Base-by-base conservation (phyloP, 1,140 invertebrate genomes). In the Heliothis virescens region DNA sequence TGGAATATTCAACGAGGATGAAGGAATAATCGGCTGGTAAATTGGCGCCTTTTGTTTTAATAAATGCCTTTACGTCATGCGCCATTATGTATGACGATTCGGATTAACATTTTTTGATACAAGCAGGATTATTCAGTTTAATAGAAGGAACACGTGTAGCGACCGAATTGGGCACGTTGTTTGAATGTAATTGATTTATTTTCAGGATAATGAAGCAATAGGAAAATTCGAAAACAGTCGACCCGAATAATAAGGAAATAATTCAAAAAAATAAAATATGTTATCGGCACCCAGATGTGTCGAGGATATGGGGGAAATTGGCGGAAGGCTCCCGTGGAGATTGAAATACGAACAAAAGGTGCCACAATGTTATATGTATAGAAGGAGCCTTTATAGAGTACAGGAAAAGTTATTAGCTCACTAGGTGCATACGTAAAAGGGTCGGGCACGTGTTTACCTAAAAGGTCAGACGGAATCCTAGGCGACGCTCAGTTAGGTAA, bases 231-330 rank as follows among this genome's bases (percentile, higher is more conserved):
- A 21, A 21, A 21, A 59, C 55, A 59, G 55, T 21, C 55, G 55
- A 21, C 16, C 55, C 53, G 26, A 60, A 60, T 34, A 74, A 74
- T 74, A 59, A 74, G 55, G 55, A 48, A 74, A 74, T 60, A 59
- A 74, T 74, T 74, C 41, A 74, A 74, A 74, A 41, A 73, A 60
- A 67, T 18, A 67, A 52, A 52, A 69, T 69, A 52, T 69, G 55
- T 15, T 74, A 74, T 60, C 55, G 34, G 29, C 48, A 52, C 18
- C 71, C 71, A 74, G 53, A 74, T 74, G 71, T 74, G 71, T 47
- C 55, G 52, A 57, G 71, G 71, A 59, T 74, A 74, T 74, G 29
- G 71, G 50, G 71, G 71, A 57, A 74, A 74, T 72, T 55, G 67
- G 67, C 67, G 67, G 50, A 72, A 72, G 29, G 67, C 52, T 55